Evolutionary conservation across 2,888 invertebrate genomes (phyloP), one percentile per base, ranked within the genome.

Genomic region (Ophion costatus): DNA sequence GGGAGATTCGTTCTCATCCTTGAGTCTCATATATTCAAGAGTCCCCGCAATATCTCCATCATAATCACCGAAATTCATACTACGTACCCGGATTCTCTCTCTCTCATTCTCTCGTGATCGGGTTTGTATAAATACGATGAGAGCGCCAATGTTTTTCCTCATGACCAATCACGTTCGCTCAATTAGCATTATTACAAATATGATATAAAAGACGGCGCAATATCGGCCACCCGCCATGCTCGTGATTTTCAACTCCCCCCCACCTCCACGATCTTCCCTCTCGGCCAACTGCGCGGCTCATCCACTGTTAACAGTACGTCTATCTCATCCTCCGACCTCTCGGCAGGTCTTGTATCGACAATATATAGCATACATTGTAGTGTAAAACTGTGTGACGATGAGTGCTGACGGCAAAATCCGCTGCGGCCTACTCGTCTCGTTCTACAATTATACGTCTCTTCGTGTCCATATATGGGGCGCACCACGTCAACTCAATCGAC

Each of bases 121-220:
- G 5, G 17, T 51, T 51, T 17, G 17, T 51, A 51, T 51, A 22
- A 20, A 22, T 59, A 22, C 59, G 3, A 20, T 2, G 38, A 38
- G 38, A 38, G 20, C 11, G 45, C 17, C 42, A 80, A 67, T 59
- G 64, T 75, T 74, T 56, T 71, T 79, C n/a, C 64, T 14, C 51
- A 24, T 38, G 33, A 61, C 66, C 67, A 71, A 66, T 82, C 57
- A 56, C 66, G 38, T 70, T 73, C 38, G 38, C 56, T 67, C 61
- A 85, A 81, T 84, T 78, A 78, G 77, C 45, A 70, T 81, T 74
- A 82, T 75, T 81, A 57, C 56, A 38, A 22, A 77, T 63, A 63
- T 51, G 80, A 83, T 38, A 9, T 76, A 77, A 82, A 80, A 80
- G 77, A 83, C 80, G 74, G 61, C 80, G 85, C 77, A 85, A 80